Conservation (phyloP, 2,888 invertebrate genomes). For the Orchesella flavescens region DNA sequence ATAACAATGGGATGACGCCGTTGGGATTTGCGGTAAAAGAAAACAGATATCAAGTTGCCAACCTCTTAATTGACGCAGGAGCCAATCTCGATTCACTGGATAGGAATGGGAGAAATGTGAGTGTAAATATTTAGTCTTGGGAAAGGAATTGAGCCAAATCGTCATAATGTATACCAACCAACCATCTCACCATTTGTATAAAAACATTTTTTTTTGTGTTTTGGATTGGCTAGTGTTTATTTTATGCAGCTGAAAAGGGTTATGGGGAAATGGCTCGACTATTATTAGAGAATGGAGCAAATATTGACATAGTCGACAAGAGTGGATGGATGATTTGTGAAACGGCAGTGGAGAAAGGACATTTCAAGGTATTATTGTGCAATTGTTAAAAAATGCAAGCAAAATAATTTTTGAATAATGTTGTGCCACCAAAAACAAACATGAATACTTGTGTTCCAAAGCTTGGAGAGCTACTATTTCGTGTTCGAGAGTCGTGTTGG, state of each 20-base stretch:
- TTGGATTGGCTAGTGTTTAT: constrained; percentile 43
- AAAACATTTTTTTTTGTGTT: neutral
- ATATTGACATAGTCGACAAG: constrained; percentile 40
- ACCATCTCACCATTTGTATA: neutral
- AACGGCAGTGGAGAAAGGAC: constrained; percentile 49
- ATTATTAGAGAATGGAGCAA: constrained; percentile 52
- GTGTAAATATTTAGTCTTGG: neutral
- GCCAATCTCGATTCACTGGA: constrained; percentile 58
- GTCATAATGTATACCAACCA: neutral
- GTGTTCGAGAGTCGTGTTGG: constrained; percentile 62
- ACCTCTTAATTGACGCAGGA: constrained; percentile 55
- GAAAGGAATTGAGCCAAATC: neutral
- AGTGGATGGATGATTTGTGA: constrained; percentile 58
- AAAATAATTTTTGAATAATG: too few species aligned
- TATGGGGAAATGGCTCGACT: constrained; percentile 41
- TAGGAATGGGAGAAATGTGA: constrained; percentile 58
- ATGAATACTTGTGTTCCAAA: neutral
- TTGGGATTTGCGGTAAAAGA: constrained; percentile 62
- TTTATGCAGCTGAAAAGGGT: constrained; percentile 60
- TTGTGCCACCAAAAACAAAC: neutral
- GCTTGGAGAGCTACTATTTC: constrained; percentile 58
- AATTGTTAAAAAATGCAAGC: neutral
- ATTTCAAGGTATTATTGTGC: constrained; percentile 46
- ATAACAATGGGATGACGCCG: constrained; percentile 60
- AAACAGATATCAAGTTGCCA: constrained; percentile 53